Conservation (phyloP, 1,140 invertebrate genomes). For the Drosophila nigrodunni region DNA sequence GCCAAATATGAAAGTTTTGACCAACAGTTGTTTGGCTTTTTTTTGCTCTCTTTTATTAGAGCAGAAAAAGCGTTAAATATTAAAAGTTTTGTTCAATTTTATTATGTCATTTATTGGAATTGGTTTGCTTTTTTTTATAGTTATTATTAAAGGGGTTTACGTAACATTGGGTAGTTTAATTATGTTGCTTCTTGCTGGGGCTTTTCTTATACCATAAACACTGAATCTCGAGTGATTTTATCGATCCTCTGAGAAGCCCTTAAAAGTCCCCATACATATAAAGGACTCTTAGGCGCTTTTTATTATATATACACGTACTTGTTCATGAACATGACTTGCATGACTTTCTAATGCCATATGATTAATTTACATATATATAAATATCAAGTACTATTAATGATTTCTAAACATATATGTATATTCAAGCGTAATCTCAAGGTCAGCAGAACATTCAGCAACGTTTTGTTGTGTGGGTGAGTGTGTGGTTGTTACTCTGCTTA, state of each 20-base stretch:
- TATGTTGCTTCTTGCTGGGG: too few relatives aligned
- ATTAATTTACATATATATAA: neutral
- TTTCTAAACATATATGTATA: conserved; percentile 1
- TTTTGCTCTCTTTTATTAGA: too few relatives aligned
- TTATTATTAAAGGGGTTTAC: too few relatives aligned
- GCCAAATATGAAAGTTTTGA: conserved; percentile 14
- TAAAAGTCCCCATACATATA: neutral
- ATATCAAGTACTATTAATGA: neutral
- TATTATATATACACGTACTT: neutral
- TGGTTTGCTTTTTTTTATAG: neutral
- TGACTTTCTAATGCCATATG: conserved; percentile 11
- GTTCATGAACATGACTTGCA: neutral
- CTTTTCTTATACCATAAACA: too few relatives aligned
- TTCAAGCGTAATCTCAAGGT: conserved; percentile 26
- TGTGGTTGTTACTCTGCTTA: conserved; percentile 11
- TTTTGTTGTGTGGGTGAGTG: conserved; percentile 1
- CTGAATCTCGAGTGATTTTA: neutral
- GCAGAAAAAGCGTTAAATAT: too few relatives aligned
- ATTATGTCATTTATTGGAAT: neutral
- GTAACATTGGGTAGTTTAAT: too few relatives aligned
- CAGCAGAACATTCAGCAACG: neutral
- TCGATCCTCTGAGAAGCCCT: neutral
- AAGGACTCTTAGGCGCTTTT: conserved; percentile 1
- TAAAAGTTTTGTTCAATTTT: neutral
- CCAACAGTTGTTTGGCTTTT: neutral